Evolutionary conservation across 92 coral and sea anemone genomes (phyloP).

Genomic region (Phenganax stokvisi): DNA sequence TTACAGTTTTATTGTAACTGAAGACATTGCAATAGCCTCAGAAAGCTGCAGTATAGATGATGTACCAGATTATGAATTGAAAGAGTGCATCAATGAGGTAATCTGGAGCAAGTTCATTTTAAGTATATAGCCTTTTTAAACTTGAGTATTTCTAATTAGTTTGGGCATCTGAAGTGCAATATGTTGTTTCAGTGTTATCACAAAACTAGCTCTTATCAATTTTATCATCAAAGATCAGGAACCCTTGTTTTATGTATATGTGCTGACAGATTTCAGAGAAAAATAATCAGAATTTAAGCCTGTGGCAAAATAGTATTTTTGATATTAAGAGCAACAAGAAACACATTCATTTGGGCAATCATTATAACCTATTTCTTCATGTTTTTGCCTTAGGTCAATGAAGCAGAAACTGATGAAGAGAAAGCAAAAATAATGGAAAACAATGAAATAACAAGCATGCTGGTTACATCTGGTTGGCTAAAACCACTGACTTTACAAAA

Average conservation of each 20-base stretch:
- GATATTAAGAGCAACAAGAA: too few species aligned
- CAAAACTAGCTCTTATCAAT: background rate
- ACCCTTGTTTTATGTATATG: too few species aligned
- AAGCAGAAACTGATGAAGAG: constrained; percentile 26
- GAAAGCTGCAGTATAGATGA: constrained; percentile 36
- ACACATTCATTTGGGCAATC: too few species aligned
- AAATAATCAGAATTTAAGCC: too few species aligned
- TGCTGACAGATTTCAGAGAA: too few species aligned
- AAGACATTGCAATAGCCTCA: constrained; percentile 24
- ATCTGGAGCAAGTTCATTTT: background rate
- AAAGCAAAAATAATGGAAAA: constrained; percentile 4
- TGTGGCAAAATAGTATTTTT: too few species aligned
- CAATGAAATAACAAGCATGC: constrained; percentile 22
- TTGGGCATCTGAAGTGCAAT: background rate
- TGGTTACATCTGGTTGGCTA: constrained; percentile 49
- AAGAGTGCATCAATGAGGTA: constrained; percentile 48
- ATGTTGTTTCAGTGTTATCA: background rate
- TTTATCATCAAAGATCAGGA: background rate
- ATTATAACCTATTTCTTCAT: too few species aligned
- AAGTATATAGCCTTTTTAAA: too few species aligned
- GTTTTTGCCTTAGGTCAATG: constrained; percentile 12
- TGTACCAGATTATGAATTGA: constrained; percentile 40
- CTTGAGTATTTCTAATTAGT: background rate
- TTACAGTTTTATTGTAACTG: constrained; percentile 37
- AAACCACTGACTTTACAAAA: constrained; percentile 32